Evolutionary conservation across 2,888 invertebrate species (phyloP).

Genomic region (Galerucella pusilla): DNA sequence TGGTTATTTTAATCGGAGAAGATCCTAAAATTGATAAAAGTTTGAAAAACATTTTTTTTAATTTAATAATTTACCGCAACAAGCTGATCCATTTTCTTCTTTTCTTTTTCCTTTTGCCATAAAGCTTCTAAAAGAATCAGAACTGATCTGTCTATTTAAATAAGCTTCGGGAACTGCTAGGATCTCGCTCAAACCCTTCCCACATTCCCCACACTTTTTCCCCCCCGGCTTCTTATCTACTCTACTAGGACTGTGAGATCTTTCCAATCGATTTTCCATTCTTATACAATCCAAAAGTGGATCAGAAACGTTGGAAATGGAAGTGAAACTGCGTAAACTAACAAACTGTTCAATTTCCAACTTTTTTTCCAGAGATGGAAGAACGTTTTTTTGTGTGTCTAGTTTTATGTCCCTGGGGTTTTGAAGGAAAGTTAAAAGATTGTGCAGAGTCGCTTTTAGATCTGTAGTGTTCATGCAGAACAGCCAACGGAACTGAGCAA

Average conservation of each 20-base stretch:
- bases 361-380: conserved; percentile 22
- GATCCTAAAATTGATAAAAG: conserved; percentile 2
- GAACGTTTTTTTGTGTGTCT: neutral
- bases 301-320: conserved; percentile 54
- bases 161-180: conserved; percentile 62
- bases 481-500: conserved; percentile 88
- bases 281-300: conserved; percentile 56
- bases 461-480: conserved; percentile 79
- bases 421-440: conserved; percentile 68
- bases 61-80: conserved; percentile 39
- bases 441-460: conserved; percentile 80
- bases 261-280: conserved; percentile 46
- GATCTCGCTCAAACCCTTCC: conserved; percentile 60
- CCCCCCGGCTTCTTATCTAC: conserved; percentile 24
- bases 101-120: conserved; percentile 25
- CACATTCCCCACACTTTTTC: conserved; percentile 46
- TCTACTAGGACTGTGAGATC: conserved; percentile 47
- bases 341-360: conserved; percentile 43
- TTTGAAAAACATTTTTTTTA: neutral
- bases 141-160: conserved; percentile 59
- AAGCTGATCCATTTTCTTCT: conserved; percentile 13
- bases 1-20: conserved; percentile 40
- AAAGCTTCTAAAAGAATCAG: conserved; percentile 54
- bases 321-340: conserved; percentile 50
- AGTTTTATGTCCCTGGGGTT: conserved; percentile 37